These are phyloP conservation scores for Lagenorhynchus albirostris DNA, from an alignment of 2,113 vertebrate species.

Conservation along the genomic window DNA sequence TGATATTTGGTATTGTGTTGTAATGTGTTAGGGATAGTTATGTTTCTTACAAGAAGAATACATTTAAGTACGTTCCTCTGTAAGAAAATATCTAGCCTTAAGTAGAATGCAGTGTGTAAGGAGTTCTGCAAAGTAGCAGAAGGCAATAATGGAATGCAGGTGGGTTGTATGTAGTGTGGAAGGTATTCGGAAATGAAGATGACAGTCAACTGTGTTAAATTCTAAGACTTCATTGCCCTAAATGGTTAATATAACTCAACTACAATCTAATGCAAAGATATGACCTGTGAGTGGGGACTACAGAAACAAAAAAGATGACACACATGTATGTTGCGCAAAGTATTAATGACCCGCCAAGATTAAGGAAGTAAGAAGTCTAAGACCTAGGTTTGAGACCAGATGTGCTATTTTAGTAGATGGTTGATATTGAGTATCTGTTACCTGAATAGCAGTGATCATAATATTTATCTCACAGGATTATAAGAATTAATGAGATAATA, in stretches of 20 bases:
- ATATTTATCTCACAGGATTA: background rate
- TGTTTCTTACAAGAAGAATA: background rate
- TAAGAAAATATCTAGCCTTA: background rate
- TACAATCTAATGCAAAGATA: background rate
- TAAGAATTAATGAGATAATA: background rate
- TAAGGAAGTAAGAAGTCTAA: background rate
- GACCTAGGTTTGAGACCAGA: background rate
- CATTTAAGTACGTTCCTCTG: background rate
- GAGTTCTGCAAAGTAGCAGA: background rate
- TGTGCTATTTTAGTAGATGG: background rate
- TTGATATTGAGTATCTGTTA: background rate
- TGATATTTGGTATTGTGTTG: background rate
- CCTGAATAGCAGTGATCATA: background rate
- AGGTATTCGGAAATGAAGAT: background rate
- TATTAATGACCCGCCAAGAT: background rate
- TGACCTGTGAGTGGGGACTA: background rate
- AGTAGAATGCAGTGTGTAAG: background rate
- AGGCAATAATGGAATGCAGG: background rate
- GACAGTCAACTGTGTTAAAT: background rate
- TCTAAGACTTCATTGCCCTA: background rate
- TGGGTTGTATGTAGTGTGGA: background rate
- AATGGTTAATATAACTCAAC: background rate
- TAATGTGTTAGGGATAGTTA: background rate
- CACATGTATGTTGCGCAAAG: background rate
- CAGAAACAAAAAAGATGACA: background rate